Conservation (phyloP, 2,888 invertebrate genomes). For the Phymatocera aterrima region DNA sequence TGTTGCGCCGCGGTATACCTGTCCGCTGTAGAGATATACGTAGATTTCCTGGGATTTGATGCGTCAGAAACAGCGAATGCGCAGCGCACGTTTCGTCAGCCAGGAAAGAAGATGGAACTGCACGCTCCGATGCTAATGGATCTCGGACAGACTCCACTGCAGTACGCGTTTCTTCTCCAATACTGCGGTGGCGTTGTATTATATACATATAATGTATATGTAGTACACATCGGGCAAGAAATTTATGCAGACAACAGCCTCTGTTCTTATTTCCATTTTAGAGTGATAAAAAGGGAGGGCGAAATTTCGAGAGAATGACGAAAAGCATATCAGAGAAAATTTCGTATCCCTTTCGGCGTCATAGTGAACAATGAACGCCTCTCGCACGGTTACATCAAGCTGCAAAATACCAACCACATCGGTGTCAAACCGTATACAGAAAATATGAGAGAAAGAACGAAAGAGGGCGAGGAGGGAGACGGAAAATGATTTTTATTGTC, state of each 20-base stretch:
- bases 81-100: neutral
- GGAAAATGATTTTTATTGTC: conserved; percentile 50
- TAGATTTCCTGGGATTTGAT: conserved; percentile 24
- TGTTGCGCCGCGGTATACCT: neutral
- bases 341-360: neutral
- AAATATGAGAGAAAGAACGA: neutral
- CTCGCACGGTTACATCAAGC: neutral
- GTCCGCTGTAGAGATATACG: neutral
- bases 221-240: too few species aligned
- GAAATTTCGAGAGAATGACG: too few species aligned
- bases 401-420: conserved; percentile 17
- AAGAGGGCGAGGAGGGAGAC: conserved; percentile 1
- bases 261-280: too few species aligned
- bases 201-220: too few species aligned
- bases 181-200: too few species aligned
- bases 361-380: neutral
- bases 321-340: neutral
- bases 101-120: neutral
- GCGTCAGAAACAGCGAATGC: conserved; percentile 15
- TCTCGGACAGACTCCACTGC: neutral
- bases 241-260: too few species aligned
- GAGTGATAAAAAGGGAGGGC: too few species aligned
- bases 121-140: neutral
- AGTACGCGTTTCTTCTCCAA: too few species aligned
- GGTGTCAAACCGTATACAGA: too few species aligned